These are phyloP conservation scores for Rhea americana DNA, from an alignment of 2,113 vertebrate genomes.

Conservation along the genomic window DNA sequence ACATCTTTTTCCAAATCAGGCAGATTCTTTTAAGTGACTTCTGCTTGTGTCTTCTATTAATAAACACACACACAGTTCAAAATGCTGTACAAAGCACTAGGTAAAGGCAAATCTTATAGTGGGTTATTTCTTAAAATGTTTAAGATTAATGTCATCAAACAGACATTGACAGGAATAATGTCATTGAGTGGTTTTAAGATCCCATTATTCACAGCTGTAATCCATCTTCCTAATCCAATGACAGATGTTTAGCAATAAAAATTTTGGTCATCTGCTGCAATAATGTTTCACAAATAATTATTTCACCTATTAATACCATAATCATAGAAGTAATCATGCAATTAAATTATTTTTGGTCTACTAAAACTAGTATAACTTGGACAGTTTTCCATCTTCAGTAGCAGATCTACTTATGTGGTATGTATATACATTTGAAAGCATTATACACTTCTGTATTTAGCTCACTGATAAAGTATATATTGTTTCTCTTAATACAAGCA, in stretches of 20 bases:
- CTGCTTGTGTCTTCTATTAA: not conserved
- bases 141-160: constrained; percentile 18
- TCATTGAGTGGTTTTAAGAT: constrained; percentile 8
- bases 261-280: constrained; percentile 14
- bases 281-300: constrained; percentile 16
- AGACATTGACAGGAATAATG: constrained; percentile 27
- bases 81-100: not conserved
- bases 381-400: not conserved
- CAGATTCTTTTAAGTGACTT: not conserved
- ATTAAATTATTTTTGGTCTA: not conserved
- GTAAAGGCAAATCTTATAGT: not conserved
- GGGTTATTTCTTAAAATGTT: not conserved
- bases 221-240: constrained; percentile 56
- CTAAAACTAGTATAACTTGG: not conserved
- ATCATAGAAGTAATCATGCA: not conserved
- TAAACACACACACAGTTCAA: not conserved
- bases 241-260: constrained; percentile 15
- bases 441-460: not conserved
- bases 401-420: fast-evolving
- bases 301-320: not conserved
- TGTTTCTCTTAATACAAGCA: not conserved
- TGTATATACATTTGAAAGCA: not conserved
- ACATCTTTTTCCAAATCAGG: not conserved
- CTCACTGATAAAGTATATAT: not conserved
- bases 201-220: constrained; percentile 31